Base-by-base conservation (phyloP, 1,140 invertebrate species). In the Monomorium pharaonis region DNA sequence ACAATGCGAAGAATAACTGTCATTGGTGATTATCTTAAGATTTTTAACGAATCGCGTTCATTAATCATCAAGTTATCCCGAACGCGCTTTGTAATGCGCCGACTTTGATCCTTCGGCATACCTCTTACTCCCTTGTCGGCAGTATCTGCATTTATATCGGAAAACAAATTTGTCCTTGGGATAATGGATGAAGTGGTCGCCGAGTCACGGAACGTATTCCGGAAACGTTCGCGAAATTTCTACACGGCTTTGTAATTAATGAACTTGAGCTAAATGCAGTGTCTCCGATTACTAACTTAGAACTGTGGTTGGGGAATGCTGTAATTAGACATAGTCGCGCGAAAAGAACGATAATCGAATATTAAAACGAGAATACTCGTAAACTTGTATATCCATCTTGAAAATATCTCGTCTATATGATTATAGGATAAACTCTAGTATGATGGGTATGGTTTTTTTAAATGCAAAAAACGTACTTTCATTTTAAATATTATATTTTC, bases 151-250 rank as follows among this genome's bases (percentile, higher is more conserved):
- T 94, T 92, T 91, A 92, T 93, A 94, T 93, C 91, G 90, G 90
- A 89, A 93, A 94, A 94, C 93, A 94, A 94, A 94, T 94, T 94
- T 94, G 92, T 93, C 89, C 91, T 87, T 88, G 72, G 90, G 89
- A 91, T 94, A 94, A 94, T 94, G 89, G 92, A 94, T 94, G 93
- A 94, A 93, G 92, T 91, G 92, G 92, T 92, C 87, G 91, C 85
- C 86, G 85, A 92, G 89, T 92, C 91, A 91, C 89, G 90, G 85
- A 91, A 91, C 65, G 65, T 81, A 88, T 88, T 86, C 60, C 69
- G 69, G 89, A 81, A 88, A 90, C 89, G 89, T 80, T 86, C 86
- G 72, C 81, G 84, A 90, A 87, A 91, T 91, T 89, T 87, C 89
- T 88, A 77, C 78, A 85, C 86, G 85, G 74, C 85, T 83, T 70